Conservation (phyloP, 2,797 vertebrate species). For the Liparis tanakae region DNA sequence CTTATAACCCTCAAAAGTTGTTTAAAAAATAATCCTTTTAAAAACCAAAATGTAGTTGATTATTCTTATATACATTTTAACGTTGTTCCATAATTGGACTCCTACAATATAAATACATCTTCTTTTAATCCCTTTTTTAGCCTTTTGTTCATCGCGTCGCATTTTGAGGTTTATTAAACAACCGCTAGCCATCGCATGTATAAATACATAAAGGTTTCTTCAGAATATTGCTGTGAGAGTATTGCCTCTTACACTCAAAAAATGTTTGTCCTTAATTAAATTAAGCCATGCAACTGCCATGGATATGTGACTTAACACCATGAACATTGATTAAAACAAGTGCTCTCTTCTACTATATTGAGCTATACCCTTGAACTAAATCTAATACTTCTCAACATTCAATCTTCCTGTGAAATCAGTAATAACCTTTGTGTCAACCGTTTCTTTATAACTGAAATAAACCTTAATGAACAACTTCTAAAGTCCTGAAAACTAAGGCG, state of each 20-base stretch:
- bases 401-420: background rate
- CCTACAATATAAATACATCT: no score
- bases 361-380: background rate
- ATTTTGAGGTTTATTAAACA: constrained; percentile 22
- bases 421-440: background rate
- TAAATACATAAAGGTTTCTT: background rate
- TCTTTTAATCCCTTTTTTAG: no score
- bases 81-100: no score
- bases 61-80: no score
- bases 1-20: no score
- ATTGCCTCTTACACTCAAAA: background rate
- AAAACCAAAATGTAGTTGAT: no score
- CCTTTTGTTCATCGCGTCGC: no score
- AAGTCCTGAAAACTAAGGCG: constrained; percentile 17
- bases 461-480: background rate
- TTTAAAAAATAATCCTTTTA: no score
- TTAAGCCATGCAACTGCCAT: background rate
- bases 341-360: background rate
- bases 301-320: constrained; percentile 2
- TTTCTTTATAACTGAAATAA: background rate
- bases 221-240: background rate
- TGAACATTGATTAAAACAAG: background rate
- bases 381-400: background rate
- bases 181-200: constrained; percentile 2
- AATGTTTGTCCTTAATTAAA: background rate